Base-by-base conservation (phyloP, 2,888 invertebrate species). In the Clistopyga incitator region DNA sequence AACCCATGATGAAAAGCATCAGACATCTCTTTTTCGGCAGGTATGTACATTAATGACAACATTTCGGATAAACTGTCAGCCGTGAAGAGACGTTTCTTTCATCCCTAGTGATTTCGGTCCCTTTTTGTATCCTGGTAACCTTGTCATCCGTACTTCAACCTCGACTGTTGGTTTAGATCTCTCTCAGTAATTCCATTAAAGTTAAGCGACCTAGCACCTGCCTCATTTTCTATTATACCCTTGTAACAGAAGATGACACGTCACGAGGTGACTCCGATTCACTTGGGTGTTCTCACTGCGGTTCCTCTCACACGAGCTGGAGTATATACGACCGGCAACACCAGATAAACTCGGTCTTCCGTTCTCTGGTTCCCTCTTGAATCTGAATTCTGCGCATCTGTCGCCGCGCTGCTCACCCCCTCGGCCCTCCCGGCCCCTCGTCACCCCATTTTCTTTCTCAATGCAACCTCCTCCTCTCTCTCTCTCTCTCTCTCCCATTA, bases 371-470 rank as follows among this genome's bases (percentile, higher is more conserved):
- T 61, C 18, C 23, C 42, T 70, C 34, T 71, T 38, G 70, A 81
- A 81, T 71, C 34, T 81, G 59, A 68, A 78, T 61, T 74, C 68
- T 61, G 68, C 72, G 78, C 78, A 82, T 82, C 59, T 61, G 82
- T 78, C 72, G 67, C 59, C 64, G 72, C 78, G 78, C 54, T 65
- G 72, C 54, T 68, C 68, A 20, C 47, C 52, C 34, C 29, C n/a
- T 13, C 25, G 11, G 11, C 18, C n/a, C 34, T 50, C 38, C 25
- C 23, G 2, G n/a, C 54, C 34, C 15, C 64, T 25, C n/a, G n/a
- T n/a, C n/a, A n/a, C n/a, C n/a, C n/a, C n/a, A n/a, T 11, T 52
- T 23, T 61, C 50, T 13, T n/a, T 47, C 11, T 20, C 56, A 67
- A 52, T 68, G n/a, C 29, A 47, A 25, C 68, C 68, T 47, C 61